Conservation (phyloP, 1,140 invertebrate genomes). For the Lepidostoma basale region DNA sequence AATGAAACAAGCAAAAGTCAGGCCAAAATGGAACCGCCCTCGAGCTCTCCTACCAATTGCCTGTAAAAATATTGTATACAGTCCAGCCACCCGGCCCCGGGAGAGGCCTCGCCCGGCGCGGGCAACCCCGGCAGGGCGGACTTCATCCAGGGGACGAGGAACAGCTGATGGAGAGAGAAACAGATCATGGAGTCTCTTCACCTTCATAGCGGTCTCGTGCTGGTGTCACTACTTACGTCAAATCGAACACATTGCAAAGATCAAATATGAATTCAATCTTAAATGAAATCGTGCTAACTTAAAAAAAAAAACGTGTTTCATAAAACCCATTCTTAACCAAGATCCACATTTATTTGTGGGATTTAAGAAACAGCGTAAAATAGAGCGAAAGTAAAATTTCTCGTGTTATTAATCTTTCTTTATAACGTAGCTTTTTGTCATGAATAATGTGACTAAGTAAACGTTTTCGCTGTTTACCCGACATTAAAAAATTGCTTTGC, state of each 20-base stretch:
- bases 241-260: neutral
- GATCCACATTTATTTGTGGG: no score
- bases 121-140: constrained; percentile 6
- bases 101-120: neutral
- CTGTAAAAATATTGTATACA: constrained; percentile 26
- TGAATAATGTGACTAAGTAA: no score
- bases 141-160: constrained; percentile 20
- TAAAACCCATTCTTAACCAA: neutral
- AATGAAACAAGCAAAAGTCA: constrained; percentile 24
- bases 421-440: no score
- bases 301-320: neutral
- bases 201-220: no score
- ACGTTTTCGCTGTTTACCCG: neutral
- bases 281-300: no score
- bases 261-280: no score
- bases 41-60: constrained; percentile 23
- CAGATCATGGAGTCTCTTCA: neutral
- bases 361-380: no score
- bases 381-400: no score
- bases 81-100: neutral
- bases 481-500: neutral
- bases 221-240: neutral
- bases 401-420: no score
- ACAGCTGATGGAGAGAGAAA: constrained; percentile 23
- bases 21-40: constrained; percentile 10